Base-by-base conservation (phyloP, 1,140 invertebrate genomes). In the Zaprionus taronus region DNA sequence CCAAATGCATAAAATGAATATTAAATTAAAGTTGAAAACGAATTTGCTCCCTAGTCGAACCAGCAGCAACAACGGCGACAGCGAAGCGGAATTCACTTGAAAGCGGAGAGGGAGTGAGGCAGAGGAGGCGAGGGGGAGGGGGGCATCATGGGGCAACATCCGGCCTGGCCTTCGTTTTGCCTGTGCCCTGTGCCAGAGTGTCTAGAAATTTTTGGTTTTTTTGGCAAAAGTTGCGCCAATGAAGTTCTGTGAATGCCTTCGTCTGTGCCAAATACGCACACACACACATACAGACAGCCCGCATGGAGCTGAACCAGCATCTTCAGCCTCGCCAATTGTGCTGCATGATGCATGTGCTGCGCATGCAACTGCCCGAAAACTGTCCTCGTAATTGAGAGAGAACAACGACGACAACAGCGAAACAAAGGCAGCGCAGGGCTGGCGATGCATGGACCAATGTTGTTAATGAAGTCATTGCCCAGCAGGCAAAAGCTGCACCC, bases 1-100 rank as follows among this genome's bases (percentile, higher is more conserved):
- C 81, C 84, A 89, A 87, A 87, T 89, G 84, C 84, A 89, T 89
- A 89, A 89, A 89, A 89, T 89, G 84, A 89, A 89, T 89, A 89
- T 90, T 89, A 89, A 89, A 89, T 89, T 89, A 89, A 89, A 89
- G 85, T 89, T 89, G 84, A 81, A 90, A 89, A 80, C 77, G 79
- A 90, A 89, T 89, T 89, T 83, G 77, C 84, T 77, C 67, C 74
- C 55, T 38, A 67, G 60, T 64, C 51, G 34, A 64, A 38, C 47
- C 47, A 57, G 65, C 41, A 60, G 56, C 62, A 31, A 31, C 28
- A 31, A 31, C 28, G 28, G 28, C 28, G 7, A 31, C 28, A 31
- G 7, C 28, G 28, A 31, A 78, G 62, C 80, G 84, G 84, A 87
- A 87, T 87, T 87, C 84, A 65, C 80, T 89, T 77, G 80, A 89